Percentiles rank a stretch among this genome's conserved stretches.
These are phyloP conservation scores for Acheta domesticus DNA, from an alignment of 2,888 invertebrate species.

Conservation along the genomic window DNA sequence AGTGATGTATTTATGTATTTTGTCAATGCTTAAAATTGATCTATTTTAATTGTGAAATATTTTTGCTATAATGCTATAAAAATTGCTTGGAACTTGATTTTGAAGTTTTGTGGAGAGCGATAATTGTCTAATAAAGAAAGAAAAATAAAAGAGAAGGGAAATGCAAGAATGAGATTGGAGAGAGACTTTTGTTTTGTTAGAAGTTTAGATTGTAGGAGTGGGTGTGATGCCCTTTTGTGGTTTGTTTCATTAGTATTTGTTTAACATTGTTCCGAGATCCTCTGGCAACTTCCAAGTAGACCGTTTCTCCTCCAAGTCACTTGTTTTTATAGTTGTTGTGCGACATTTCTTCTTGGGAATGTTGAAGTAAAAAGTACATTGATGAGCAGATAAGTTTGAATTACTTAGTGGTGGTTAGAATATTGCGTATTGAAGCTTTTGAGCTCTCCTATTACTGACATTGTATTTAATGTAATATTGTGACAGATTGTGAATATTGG, in stretches of 20 bases:
- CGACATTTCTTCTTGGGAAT: slow-evolving; percentile 3
- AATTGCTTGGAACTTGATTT: too few relatives aligned
- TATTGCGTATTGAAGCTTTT: not conserved
- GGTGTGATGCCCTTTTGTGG: not conserved
- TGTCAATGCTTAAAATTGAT: too few relatives aligned
- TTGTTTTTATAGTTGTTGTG: not conserved
- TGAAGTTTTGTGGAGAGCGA: too few relatives aligned
- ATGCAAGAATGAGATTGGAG: too few relatives aligned
- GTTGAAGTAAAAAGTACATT: not conserved
- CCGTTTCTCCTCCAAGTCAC: not conserved
- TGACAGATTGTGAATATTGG: not conserved
- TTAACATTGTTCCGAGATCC: not conserved
- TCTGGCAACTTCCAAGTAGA: not conserved
- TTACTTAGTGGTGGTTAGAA: not conserved
- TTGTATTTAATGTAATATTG: not conserved
- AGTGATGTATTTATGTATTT: too few relatives aligned
- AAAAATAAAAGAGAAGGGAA: too few relatives aligned
- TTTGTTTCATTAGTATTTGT: not conserved
- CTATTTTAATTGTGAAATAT: too few relatives aligned
- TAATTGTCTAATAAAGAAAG: too few relatives aligned
- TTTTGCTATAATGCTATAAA: too few relatives aligned
- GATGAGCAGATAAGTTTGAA: not conserved
- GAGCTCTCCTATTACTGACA: not conserved
- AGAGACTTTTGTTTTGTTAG: not conserved
- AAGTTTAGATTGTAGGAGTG: not conserved